phyloP scores from a whole-genome alignment of 1,140 invertebrate species.

The Drosophila pandora region DNA sequence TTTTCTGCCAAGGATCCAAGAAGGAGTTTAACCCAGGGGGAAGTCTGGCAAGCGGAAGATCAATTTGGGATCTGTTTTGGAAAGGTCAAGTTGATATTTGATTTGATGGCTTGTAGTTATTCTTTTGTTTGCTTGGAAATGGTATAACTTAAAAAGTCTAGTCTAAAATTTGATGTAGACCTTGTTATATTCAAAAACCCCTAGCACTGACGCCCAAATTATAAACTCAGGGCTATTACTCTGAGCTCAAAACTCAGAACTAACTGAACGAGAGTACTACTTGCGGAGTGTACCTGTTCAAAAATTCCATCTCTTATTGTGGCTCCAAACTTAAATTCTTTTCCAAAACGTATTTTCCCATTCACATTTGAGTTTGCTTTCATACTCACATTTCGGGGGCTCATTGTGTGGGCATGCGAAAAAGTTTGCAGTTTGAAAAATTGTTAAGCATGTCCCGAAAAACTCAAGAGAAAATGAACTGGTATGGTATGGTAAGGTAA shows the following conservation, averaged over 20 bases:
- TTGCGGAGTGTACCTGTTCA: not conserved
- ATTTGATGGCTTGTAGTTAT: not conserved
- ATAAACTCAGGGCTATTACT: not conserved
- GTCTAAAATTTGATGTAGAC: no score
- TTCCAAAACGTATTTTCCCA: constrained; percentile 39
- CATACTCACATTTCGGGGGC: constrained; percentile 40
- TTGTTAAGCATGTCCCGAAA: constrained; percentile 61
- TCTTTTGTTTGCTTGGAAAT: no score
- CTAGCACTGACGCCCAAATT: not conserved
- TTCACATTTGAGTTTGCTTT: constrained; percentile 65
- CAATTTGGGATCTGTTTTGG: constrained; percentile 29
- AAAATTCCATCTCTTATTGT: constrained; percentile 20
- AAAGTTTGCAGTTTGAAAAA: constrained; percentile 78
- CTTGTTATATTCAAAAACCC: not conserved
- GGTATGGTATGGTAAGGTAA: constrained; percentile 13
- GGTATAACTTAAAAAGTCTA: no score
- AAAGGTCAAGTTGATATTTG: constrained; percentile 7
- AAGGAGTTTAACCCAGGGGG: not conserved
- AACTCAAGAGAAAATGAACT: constrained; percentile 19
- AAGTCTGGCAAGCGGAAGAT: constrained; percentile 29
- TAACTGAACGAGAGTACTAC: constrained; percentile 7
- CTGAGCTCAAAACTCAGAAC: constrained; percentile 1
- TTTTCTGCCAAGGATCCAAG: not conserved
- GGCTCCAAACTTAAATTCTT: constrained; percentile 22
- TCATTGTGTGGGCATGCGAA: constrained; percentile 45